Conservation (phyloP, 2,113 vertebrate genomes). For the Hemibates koningsi region DNA sequence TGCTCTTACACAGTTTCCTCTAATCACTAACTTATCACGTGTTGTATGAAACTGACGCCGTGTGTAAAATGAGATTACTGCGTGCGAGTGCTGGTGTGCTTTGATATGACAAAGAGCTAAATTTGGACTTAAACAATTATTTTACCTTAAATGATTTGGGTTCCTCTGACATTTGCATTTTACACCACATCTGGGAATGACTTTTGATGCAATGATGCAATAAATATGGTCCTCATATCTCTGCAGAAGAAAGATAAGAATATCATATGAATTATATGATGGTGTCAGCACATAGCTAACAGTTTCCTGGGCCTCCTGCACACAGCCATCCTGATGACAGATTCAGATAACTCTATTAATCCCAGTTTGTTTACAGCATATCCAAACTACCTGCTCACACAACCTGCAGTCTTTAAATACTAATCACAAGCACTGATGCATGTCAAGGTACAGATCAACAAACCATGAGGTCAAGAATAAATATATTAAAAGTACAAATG, state of each 20-base stretch:
- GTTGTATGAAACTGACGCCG: fast-evolving
- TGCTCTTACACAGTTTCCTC: background rate
- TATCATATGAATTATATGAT: background rate
- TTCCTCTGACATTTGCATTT: background rate
- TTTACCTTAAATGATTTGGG: background rate
- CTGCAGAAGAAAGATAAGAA: background rate
- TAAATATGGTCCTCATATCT: background rate
- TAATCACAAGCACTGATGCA: background rate
- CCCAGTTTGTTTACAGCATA: background rate
- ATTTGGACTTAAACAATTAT: background rate
- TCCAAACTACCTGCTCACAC: background rate
- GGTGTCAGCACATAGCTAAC: background rate
- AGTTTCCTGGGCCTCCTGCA: background rate
- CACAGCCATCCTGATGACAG: fast-evolving
- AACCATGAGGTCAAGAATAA: background rate
- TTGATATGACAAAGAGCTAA: background rate
- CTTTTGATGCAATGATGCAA: background rate
- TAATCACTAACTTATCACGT: background rate
- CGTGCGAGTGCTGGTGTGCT: background rate
- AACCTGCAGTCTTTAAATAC: background rate
- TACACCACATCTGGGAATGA: background rate
- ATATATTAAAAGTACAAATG: background rate
- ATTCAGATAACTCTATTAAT: background rate
- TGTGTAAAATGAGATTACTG: background rate
- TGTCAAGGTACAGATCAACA: background rate